Percentiles rank a stretch among this genome's conserved stretches.
Conservation (phyloP, 1,140 invertebrate genomes). For the Caenorhabditis remanei region DNA sequence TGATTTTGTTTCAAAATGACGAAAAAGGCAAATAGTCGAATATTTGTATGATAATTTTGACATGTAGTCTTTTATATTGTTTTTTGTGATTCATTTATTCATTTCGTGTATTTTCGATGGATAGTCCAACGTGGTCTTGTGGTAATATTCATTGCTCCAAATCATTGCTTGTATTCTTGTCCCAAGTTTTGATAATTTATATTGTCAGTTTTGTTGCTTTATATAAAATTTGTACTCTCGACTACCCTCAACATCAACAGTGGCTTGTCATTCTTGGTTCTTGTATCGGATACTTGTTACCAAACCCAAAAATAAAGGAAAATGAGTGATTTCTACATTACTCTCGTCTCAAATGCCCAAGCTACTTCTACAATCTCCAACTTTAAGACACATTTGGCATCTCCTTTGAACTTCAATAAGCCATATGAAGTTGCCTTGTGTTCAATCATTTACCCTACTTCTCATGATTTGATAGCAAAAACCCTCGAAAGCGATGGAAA, state of each 20-base stretch:
- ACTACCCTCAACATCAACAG: background rate
- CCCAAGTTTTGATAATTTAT: constrained; percentile 8
- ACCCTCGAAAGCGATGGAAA: background rate
- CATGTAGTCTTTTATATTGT: background rate
- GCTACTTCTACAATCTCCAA: background rate
- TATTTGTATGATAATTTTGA: background rate
- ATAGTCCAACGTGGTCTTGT: constrained; percentile 1
- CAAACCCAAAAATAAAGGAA: constrained; percentile 9
- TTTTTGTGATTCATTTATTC: background rate
- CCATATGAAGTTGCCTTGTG: background rate
- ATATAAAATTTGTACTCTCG: constrained; percentile 2
- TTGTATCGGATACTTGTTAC: background rate
- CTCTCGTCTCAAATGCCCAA: background rate
- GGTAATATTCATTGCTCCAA: background rate
- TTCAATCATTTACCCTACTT: constrained; percentile 1
- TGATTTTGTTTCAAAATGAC: background rate
- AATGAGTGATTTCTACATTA: background rate
- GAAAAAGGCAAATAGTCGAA: background rate
- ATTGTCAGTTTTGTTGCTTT: constrained; percentile 1
- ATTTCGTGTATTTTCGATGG: background rate
- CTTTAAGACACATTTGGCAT: background rate
- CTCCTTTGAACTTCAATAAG: background rate
- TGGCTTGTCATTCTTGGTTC: background rate
- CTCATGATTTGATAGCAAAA: background rate
- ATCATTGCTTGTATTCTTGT: background rate